Conservation (phyloP, 2,113 vertebrate genomes). For the Calyptomena viridis region DNA sequence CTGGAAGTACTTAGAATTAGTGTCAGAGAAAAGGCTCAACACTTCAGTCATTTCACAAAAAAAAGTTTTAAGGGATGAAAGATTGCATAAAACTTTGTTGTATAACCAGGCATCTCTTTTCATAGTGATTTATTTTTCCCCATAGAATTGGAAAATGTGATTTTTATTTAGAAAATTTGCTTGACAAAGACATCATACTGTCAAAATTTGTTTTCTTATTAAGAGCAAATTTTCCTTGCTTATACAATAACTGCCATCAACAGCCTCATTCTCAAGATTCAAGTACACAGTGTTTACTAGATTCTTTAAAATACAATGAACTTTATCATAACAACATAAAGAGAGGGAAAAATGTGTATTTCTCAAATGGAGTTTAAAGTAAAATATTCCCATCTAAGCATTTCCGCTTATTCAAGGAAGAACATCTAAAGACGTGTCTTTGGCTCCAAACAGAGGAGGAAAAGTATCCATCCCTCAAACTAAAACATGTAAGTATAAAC, state of each 20-base stretch:
- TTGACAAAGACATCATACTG: not conserved
- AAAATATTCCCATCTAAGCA: not conserved
- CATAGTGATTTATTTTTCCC: not conserved
- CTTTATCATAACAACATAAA: not conserved
- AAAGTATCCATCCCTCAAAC: not conserved
- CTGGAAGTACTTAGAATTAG: not conserved
- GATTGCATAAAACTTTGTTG: not conserved
- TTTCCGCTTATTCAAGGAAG: not conserved
- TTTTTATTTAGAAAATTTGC: not conserved
- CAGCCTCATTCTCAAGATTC: not conserved
- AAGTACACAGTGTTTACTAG: not conserved
- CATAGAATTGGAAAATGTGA: not conserved
- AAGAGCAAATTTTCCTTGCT: not conserved
- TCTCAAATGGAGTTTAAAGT: not conserved
- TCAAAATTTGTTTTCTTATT: not conserved
- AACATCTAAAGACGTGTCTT: not conserved
- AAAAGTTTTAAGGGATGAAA: not conserved
- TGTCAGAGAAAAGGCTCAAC: not conserved
- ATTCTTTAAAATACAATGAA: not conserved
- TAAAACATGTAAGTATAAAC: not conserved
- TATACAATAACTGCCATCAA: not conserved
- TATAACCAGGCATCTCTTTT: not conserved
- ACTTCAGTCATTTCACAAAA: not conserved
- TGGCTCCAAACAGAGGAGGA: not conserved
- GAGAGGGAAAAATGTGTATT: not conserved